Evolutionary conservation across 2,888 invertebrate species (phyloP).

Genomic region (Megastigmus dorsalis): DNA sequence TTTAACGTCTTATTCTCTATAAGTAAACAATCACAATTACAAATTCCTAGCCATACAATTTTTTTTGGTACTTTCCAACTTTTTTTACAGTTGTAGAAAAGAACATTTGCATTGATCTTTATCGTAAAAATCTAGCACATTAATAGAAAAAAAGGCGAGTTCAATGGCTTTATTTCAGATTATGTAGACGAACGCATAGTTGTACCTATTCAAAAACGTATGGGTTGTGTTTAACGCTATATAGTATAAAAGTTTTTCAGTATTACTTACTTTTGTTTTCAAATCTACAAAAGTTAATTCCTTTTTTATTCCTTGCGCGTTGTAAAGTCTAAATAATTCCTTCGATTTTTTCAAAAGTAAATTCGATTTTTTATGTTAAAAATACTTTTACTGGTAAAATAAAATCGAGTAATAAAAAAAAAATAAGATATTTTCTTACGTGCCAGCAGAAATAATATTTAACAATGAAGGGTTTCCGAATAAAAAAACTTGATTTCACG

Average conservation of each 20-base stretch:
- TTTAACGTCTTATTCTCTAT: conserved; percentile 27
- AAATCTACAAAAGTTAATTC: conserved; percentile 16
- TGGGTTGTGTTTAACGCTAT: conserved; percentile 7
- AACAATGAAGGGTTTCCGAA: conserved; percentile 9
- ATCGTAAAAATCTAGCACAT: conserved; percentile 26
- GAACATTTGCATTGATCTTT: conserved; percentile 25
- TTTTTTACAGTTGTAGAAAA: conserved; percentile 26
- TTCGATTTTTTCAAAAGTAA: conserved; percentile 33
- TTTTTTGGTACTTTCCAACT: conserved; percentile 31
- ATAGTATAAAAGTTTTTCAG: conserved; percentile 29
- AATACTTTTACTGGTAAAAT: conserved; percentile 42
- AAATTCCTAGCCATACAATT: conserved; percentile 44
- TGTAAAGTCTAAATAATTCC: conserved; percentile 28
- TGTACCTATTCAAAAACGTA: conserved; percentile 38
- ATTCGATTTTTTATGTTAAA: conserved; percentile 39
- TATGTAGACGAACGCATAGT: conserved; percentile 29
- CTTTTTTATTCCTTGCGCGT: conserved; percentile 26
- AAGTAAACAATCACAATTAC: conserved; percentile 35
- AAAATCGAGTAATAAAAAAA: conserved; percentile 39
- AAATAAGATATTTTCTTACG: conserved; percentile 38
- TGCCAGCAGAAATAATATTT: conserved; percentile 25
- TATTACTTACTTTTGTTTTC: conserved; percentile 17
- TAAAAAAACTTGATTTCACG: conserved; percentile 20
- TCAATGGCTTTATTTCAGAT: conserved; percentile 35
- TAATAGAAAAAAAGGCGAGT: conserved; percentile 33